Percentiles rank a stretch among this genome's conserved stretches.
Evolutionary conservation across 2,113 vertebrate species (phyloP).

Genomic region (Pipa parva): DNA sequence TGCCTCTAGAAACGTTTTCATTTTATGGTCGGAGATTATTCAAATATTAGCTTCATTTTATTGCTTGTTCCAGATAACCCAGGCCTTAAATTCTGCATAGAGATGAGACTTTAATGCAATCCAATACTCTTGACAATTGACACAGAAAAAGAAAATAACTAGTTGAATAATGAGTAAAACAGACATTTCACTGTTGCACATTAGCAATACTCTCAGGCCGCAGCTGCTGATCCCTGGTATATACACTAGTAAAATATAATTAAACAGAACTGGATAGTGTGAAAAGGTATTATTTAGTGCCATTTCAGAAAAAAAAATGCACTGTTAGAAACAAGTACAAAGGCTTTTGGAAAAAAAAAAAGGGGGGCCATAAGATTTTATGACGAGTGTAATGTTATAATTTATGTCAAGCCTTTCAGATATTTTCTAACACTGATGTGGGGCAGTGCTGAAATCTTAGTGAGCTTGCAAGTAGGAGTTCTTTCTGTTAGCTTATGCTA

Average conservation of each 20-base stretch:
- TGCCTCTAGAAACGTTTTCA: no score
- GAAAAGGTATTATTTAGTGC: slow-evolving; percentile 18
- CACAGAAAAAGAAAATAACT: no score
- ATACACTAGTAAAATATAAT: neutral
- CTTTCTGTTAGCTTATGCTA: slow-evolving; percentile 54
- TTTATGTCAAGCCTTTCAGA: slow-evolving; percentile 70
- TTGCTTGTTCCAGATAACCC: no score
- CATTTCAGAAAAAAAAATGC: slow-evolving; percentile 4
- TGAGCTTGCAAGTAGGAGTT: slow-evolving; percentile 46
- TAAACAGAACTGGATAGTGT: slow-evolving; percentile 1
- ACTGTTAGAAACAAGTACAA: slow-evolving; percentile 65
- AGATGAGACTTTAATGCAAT: no score
- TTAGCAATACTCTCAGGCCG: no score
- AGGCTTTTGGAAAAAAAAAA: slow-evolving; percentile 70
- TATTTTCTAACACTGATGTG: slow-evolving; percentile 65
- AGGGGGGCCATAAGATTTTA: slow-evolving; percentile 79
- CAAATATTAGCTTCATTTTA: no score
- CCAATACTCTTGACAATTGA: no score
- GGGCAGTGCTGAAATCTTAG: slow-evolving; percentile 55
- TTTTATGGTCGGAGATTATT: no score
- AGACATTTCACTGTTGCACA: no score
- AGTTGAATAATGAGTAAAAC: no score
- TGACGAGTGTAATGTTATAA: slow-evolving; percentile 79
- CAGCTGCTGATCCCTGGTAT: neutral
- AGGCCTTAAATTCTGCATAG: no score